Evolutionary conservation across 2,888 invertebrate genomes (phyloP).

Genomic region (Terebella lapidaria): DNA sequence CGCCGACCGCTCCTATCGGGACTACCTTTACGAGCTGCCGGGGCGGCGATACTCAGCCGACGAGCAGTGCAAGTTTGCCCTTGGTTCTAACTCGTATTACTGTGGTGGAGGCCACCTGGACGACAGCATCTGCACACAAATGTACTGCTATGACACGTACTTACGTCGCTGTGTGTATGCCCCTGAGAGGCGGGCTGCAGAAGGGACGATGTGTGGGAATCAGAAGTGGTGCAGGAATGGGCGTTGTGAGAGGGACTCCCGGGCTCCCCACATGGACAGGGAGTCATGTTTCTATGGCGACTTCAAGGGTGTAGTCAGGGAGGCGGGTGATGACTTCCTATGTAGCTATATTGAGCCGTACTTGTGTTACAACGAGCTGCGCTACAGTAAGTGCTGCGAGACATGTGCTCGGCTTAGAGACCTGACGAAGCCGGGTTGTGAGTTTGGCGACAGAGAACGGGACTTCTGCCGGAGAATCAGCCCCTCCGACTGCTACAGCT

Average conservation of each 20-base stretch:
- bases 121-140: conserved; percentile 13
- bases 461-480: conserved; percentile 1
- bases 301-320: background rate
- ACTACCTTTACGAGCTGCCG: conserved; percentile 21
- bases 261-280: background rate
- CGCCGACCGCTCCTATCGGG: background rate
- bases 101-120: conserved; percentile 35
- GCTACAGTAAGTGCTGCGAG: conserved; percentile 8
- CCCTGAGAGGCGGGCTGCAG: conserved; percentile 31
- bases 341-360: background rate
- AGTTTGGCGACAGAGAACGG: conserved; percentile 6
- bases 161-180: background rate
- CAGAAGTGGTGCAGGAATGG: conserved; percentile 24
- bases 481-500: background rate
- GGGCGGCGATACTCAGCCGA: conserved; percentile 34
- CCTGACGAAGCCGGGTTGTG: conserved; percentile 5
- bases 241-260: background rate
- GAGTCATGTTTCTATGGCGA: background rate
- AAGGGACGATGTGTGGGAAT: conserved; percentile 34
- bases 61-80: conserved; percentile 37
- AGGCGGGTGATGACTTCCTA: background rate
- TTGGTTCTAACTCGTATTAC: conserved; percentile 35
- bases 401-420: background rate
- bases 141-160: background rate
- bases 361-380: background rate